These are phyloP conservation scores for Sus scrofa DNA, from an alignment of 2,113 vertebrate species.

Conservation along the genomic window DNA sequence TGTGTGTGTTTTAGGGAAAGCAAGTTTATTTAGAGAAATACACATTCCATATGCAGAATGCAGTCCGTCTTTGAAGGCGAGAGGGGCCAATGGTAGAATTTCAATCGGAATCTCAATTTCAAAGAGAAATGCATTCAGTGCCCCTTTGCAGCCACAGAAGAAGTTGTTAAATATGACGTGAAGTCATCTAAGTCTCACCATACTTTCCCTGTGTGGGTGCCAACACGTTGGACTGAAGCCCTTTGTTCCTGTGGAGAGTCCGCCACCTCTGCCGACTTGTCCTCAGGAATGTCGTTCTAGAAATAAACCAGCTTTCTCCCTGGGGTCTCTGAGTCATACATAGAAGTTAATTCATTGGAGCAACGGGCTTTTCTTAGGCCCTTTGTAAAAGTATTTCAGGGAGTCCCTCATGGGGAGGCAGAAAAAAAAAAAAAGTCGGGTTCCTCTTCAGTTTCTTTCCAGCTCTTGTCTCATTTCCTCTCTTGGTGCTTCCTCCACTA, in stretches of 20 bases:
- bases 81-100: not conserved
- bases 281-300: conserved; percentile 84
- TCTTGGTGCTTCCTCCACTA: not conserved
- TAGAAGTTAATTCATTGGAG: conserved; percentile 79
- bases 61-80: not conserved
- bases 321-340: conserved; percentile 70
- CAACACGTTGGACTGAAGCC: conserved; percentile 74
- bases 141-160: not conserved
- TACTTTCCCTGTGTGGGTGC: not conserved
- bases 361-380: conserved; percentile 75
- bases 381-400: conserved; percentile 73
- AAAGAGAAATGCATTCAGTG: conserved; percentile 34
- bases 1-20: not conserved
- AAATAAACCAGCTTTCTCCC: conserved; percentile 76
- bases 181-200: conserved; percentile 52
- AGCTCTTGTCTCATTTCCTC: conserved; percentile 57
- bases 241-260: conserved; percentile 75
- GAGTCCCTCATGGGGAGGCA: conserved; percentile 37
- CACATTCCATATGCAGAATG: not conserved
- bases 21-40: not conserved
- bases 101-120: not conserved
- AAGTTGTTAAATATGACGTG: conserved; percentile 15
- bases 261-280: conserved; percentile 71
- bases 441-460: conserved; percentile 48
- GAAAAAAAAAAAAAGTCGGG: not conserved